Base-by-base conservation (phyloP, 2,888 invertebrate species). In the Tipula unca region DNA sequence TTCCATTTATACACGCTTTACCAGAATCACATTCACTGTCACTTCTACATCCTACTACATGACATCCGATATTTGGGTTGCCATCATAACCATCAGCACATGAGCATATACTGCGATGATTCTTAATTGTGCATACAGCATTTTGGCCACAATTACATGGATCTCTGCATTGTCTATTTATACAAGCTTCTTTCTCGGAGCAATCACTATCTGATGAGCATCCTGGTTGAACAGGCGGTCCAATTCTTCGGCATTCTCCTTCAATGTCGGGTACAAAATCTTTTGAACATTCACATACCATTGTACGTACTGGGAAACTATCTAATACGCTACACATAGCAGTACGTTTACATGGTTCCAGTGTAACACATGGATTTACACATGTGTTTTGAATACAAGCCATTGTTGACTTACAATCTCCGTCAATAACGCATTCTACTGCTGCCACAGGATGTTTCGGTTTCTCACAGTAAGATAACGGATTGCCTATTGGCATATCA, bases 81-180 rank as follows among this genome's bases (percentile, higher is more conserved):
- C 98, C 98, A 89, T 96, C 96, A 89, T 93, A 96, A 39, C 96
- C 97, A 88, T 95, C 93, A 88, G 94, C 93, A 89, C 98, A 98
- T 2, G 96, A 95, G 90, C 98, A 98, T 48, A 96, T 94, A 1
- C 97, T 97, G 86, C 96, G 94, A 89, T 97, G 97, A 88, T 96
- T 94, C 87, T 94, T 94, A 5, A 97, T 94, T 87, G 94, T 93
- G 89, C 98, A 98, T 87, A 95, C 93, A 54, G 97, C 95, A 88
- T 97, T 95, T 54, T 93, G 93, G 85, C 97, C 97, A 89, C 97
- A 98, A 89, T 95, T 95, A 90, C 97, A 97, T 14, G 97, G 97
- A 88, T 96, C 95, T 87, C 96, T 93, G 89, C 98, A 98, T 87
- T 96, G 94, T 88, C 97, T 92, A 89, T 97, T 96, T 82, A 97